A percentile compares a stretch with the other conserved stretches of the same genome.
Evolutionary conservation across 2,113 vertebrate genomes (phyloP).

Genomic region (Ondatra zibethicus): DNA sequence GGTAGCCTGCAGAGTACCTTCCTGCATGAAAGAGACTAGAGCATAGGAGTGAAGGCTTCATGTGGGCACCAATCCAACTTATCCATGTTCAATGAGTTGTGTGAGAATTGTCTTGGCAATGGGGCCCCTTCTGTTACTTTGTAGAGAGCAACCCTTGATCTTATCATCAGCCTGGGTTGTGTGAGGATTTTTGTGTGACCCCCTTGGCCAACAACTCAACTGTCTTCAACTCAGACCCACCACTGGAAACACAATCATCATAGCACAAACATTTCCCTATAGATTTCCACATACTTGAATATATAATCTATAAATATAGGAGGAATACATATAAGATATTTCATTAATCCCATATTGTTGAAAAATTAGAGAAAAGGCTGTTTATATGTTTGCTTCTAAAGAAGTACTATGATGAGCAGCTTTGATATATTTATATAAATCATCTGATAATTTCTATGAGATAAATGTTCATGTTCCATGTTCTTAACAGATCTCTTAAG

Average conservation of each 20-base stretch:
- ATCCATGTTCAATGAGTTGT: too few species aligned
- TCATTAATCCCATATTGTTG: background rate
- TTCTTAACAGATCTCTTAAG: background rate
- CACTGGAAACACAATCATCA: background rate
- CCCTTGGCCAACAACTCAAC: too few species aligned
- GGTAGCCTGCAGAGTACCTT: too few species aligned
- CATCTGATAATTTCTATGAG: background rate
- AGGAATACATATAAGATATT: background rate
- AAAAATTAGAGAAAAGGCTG: background rate
- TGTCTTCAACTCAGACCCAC: too few species aligned
- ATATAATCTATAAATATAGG: background rate
- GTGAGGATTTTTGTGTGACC: too few species aligned
- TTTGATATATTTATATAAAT: background rate
- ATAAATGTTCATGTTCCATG: background rate
- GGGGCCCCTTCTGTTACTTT: too few species aligned
- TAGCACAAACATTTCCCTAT: background rate
- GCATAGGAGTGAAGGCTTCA: too few species aligned
- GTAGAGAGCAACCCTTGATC: too few species aligned
- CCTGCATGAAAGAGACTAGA: too few species aligned
- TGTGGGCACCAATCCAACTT: too few species aligned
- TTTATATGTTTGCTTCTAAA: background rate
- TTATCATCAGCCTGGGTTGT: too few species aligned
- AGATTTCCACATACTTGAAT: background rate
- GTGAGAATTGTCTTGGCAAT: too few species aligned
- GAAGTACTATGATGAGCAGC: background rate